Percentiles rank a stretch among this genome's conserved stretches.
phyloP scores from a whole-genome alignment of 2,797 vertebrate species.

The Vultur gryphus region DNA sequence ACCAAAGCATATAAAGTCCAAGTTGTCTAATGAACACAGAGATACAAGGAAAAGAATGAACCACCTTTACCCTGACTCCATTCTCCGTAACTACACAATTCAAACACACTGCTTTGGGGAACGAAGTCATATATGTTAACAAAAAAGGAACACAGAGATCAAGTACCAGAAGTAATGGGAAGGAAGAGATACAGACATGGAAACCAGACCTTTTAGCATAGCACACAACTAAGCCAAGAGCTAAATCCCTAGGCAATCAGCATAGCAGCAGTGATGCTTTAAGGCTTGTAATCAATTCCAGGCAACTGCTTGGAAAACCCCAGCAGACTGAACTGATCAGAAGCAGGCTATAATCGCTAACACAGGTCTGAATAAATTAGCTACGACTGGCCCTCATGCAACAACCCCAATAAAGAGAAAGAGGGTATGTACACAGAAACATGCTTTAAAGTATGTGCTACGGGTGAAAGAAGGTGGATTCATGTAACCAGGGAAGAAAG shows the following conservation, averaged over 20 bases:
- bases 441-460: conserved; percentile 8
- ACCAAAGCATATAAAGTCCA: not conserved
- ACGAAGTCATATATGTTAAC: not conserved
- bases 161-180: not conserved
- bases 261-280: conserved; percentile 26
- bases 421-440: not conserved
- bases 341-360: conserved; percentile 12
- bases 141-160: not conserved
- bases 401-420: not conserved
- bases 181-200: not conserved
- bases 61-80: not conserved
- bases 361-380: conserved; percentile 29
- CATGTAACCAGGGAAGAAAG: not conserved
- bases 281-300: conserved; percentile 55
- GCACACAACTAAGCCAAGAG: conserved; percentile 27
- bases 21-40: not conserved
- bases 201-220: conserved; percentile 31
- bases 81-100: not conserved
- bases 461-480: conserved; percentile 10
- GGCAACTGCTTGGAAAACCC: conserved; percentile 30
- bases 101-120: not conserved
- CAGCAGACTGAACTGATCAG: conserved; percentile 11
- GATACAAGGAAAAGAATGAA: not conserved
- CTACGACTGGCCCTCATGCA: not conserved
- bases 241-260: conserved; percentile 37